Evolutionary conservation across 2,113 vertebrate species (phyloP).

Genomic region (Lepidothrix coronata): DNA sequence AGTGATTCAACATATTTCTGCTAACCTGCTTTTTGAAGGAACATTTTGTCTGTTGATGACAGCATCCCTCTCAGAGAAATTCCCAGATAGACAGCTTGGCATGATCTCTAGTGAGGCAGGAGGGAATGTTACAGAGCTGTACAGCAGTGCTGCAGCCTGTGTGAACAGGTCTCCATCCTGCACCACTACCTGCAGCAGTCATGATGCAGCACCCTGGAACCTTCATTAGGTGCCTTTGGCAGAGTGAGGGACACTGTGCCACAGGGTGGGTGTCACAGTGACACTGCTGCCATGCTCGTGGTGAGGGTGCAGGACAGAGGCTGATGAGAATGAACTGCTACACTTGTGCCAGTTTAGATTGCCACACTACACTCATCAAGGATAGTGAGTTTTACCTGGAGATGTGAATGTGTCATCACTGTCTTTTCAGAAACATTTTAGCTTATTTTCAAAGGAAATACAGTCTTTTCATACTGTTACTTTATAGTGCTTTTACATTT

Average conservation of each 20-base stretch:
- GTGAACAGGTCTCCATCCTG: background rate
- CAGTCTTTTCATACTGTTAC: background rate
- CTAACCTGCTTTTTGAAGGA: background rate
- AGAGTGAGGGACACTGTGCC: background rate
- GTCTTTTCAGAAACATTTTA: background rate
- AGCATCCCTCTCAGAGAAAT: background rate
- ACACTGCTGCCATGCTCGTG: fast-evolving
- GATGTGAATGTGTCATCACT: background rate
- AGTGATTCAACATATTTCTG: background rate
- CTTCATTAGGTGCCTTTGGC: background rate
- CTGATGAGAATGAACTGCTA: background rate
- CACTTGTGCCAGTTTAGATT: background rate
- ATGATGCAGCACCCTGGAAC: background rate
- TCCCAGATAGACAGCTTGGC: background rate
- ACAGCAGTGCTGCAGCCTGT: background rate
- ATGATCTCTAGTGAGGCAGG: background rate
- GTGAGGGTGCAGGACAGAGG: background rate
- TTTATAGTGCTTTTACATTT: background rate
- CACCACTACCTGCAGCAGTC: background rate
- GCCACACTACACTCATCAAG: fast-evolving
- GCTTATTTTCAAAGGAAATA: background rate
- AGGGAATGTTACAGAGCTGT: background rate
- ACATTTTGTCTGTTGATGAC: background rate
- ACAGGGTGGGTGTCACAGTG: background rate
- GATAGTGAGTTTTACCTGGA: background rate